These are phyloP conservation scores for Euphydryas editha DNA, from an alignment of 2,888 invertebrate species.

Conservation along the genomic window DNA sequence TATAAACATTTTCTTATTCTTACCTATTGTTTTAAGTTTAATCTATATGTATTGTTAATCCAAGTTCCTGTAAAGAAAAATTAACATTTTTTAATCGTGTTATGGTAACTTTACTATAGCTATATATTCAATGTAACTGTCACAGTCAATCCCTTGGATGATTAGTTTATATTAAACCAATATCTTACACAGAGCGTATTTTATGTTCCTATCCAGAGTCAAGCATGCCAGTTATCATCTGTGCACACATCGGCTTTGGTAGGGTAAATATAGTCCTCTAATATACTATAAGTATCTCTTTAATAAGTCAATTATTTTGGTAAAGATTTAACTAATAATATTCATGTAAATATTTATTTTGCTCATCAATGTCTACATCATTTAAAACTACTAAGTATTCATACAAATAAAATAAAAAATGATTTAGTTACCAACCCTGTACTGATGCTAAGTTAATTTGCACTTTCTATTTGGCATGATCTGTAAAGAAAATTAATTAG, in stretches of 20 bases:
- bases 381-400: too few species aligned
- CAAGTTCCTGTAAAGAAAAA: neutral
- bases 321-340: too few species aligned
- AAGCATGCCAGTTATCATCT: slow-evolving; percentile 59
- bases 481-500: neutral
- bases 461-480: too few species aligned
- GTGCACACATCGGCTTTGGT: slow-evolving; percentile 80
- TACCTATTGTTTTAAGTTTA: neutral
- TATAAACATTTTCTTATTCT: too few species aligned
- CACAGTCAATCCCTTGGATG: slow-evolving; percentile 42
- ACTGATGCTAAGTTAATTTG: too few species aligned
- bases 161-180: slow-evolving; percentile 53
- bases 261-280: slow-evolving; percentile 61
- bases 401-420: too few species aligned
- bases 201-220: slow-evolving; percentile 82
- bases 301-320: too few species aligned
- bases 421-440: too few species aligned
- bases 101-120: neutral
- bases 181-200: slow-evolving; percentile 75
- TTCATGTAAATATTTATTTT: neutral
- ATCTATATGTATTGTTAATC: too few species aligned
- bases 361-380: too few species aligned
- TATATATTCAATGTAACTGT: slow-evolving; percentile 12
- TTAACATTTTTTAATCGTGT: neutral
- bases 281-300: too few species aligned